Percentiles rank a stretch among this genome's conserved stretches.
phyloP scores from a whole-genome alignment of 2,888 invertebrate species.

The Heteromurus nitidus region DNA sequence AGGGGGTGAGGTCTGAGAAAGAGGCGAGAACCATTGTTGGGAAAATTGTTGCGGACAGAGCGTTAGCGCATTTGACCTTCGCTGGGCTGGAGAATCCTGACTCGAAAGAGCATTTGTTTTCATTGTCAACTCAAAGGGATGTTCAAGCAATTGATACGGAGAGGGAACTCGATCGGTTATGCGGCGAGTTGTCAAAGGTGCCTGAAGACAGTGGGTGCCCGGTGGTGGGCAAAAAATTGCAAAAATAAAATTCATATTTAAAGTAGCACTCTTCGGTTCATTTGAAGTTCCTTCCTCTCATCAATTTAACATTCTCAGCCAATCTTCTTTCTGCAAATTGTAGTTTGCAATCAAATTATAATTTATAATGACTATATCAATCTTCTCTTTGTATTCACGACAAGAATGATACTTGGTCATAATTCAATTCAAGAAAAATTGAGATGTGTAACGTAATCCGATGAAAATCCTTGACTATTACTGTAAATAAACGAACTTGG shows the following conservation, averaged over 20 bases:
- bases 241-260: too few relatives aligned
- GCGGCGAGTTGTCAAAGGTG: too few relatives aligned
- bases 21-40: constrained; percentile 55
- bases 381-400: too few relatives aligned
- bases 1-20: constrained; percentile 44
- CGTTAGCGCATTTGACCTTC: constrained; percentile 46
- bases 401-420: not conserved
- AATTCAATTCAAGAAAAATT: not conserved
- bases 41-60: constrained; percentile 54
- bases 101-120: constrained; percentile 49
- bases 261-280: too few relatives aligned
- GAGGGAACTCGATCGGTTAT: too few relatives aligned
- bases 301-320: not conserved
- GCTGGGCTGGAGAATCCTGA: constrained; percentile 23
- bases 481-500: too few relatives aligned
- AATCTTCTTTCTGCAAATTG: not conserved
- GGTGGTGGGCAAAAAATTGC: constrained; percentile 14
- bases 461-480: too few relatives aligned
- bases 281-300: too few relatives aligned
- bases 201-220: too few relatives aligned
- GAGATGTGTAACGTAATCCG: too few relatives aligned
- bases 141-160: too few relatives aligned
- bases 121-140: constrained; percentile 51
- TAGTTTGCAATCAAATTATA: not conserved
- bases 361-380: too few relatives aligned